A percentile compares a stretch with the other conserved stretches of the same genome.
Conservation (phyloP, 2,113 vertebrate species). For the Misgurnus anguillicaudatus region DNA sequence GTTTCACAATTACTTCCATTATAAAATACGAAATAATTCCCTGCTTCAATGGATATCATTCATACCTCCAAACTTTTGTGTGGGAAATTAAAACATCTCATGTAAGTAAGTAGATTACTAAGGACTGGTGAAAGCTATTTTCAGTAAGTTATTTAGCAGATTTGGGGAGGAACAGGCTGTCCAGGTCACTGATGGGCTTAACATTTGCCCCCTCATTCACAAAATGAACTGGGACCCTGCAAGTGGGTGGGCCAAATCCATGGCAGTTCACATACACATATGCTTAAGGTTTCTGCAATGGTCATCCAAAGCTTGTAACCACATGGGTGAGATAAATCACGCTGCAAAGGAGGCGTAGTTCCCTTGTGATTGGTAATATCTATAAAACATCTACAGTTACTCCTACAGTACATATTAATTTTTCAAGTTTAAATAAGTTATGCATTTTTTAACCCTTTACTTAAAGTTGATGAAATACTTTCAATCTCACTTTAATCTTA, state of each 20-base stretch:
- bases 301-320: constrained; percentile 67
- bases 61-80: constrained; percentile 15
- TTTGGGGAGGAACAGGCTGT: constrained; percentile 60
- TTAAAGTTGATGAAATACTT: background rate
- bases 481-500: no score
- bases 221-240: constrained; percentile 11
- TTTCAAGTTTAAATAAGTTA: background rate
- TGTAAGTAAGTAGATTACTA: constrained; percentile 67
- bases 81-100: constrained; percentile 48
- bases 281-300: constrained; percentile 63
- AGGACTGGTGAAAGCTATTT: constrained; percentile 61
- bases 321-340: constrained; percentile 68
- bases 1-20: no score
- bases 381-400: constrained; percentile 40
- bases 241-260: constrained; percentile 45
- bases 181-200: constrained; percentile 55
- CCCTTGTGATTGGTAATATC: constrained; percentile 28
- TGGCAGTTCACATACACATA: constrained; percentile 44
- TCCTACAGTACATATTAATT: constrained; percentile 15
- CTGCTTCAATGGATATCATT: constrained; percentile 36
- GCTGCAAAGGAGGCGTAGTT: constrained; percentile 64
- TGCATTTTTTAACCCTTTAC: background rate
- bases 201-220: constrained; percentile 45
- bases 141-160: constrained; percentile 70
- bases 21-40: no score